Base-by-base conservation (phyloP, 2,888 invertebrate genomes). In the Adineta ricciae region DNA sequence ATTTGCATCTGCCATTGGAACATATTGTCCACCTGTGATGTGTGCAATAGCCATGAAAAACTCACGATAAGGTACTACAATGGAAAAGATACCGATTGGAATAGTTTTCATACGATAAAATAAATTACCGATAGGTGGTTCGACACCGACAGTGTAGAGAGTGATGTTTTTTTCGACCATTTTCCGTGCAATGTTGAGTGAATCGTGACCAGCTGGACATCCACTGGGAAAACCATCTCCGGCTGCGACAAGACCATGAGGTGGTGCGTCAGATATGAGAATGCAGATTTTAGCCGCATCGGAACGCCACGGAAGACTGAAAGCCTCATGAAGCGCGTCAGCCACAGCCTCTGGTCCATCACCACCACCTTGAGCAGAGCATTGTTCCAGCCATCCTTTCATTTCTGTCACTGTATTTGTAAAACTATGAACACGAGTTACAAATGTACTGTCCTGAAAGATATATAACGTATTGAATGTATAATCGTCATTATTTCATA, bases 341-440 rank as follows among this genome's bases (percentile, higher is more conserved):
- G 89, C 89, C 0, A 89, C 89, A 11, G 89, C 89, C 84, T 89
- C 89, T 0, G 89, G 89, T 1, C 86, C 84, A 86, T 89, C 89
- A 0, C 89, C 89, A 27, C 89, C 89, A 36, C 89, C 89, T 11
- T 32, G 36, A 2, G 89, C 89, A 0, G 83, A 72, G 52, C 88
- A 88, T 2, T 84, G 73, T 78, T 88, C 87, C 83, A 89, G 86
- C 88, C 88, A 88, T 9, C 84, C 52, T 85, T 88, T 89, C 89
- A 89, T 89, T 7, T 87, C 86, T 7, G 86, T 86, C 0, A 89
- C 87, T 1, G 89, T 88, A 1, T 86, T 54, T 0, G 89, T 89
- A 86, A 89, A 89, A 86, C 89, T 89, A 36, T 89, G 88, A 11
- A 87, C 87, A 24, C 88, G 83, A 21, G 89, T 89, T 2, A 89